Base-by-base conservation (phyloP, 2,888 invertebrate genomes). In the Steinernema scapterisci region DNA sequence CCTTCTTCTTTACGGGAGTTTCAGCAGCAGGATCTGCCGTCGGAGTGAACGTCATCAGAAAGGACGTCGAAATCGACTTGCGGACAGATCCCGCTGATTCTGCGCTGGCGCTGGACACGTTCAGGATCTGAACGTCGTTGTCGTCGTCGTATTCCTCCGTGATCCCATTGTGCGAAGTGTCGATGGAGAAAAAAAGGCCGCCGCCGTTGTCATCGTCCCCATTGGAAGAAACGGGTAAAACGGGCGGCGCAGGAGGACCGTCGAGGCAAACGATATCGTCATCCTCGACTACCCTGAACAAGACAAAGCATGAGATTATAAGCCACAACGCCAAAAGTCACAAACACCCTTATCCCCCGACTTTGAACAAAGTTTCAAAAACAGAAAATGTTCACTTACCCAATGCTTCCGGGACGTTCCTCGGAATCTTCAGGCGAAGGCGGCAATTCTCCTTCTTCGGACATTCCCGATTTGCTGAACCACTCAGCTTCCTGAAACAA, bases 401-500 rank as follows among this genome's bases (percentile, higher is more conserved):
- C 25, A 54, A 3, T 21, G 54, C 2, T 25, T 9, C 31, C 31
- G 31, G 7, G 31, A 38, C 31, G 63, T 9, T 38, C 38, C 6
- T 5, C 3, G 16, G 63, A 63, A 31, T 3, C 16, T 5, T 16
- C 25, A 31, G 63, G 63, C 27, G 63, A 63, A 3, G 54, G 54
- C 25, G 54, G 7, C 54, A 63, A 31, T 27, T 63, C 63, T 7
- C 63, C 63, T 31, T 63, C 63, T 63, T 63, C 63, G 3, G 21
- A 21, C 52, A 52, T 52, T 21, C 21, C 5, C 21, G 23, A 16
- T 52, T 52, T 23, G 52, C 6, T n/a, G 52, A 52, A 38, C 3
- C 38, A 38, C 38, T 38, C 38, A 38, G 9, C 3, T 38, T 3
- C 38, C 38, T 38, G 38, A 38, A 38, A 9, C 38, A 9, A 38